Evolutionary conservation across 2,888 invertebrate species (phyloP).

Genomic region (Lissonota sp.): DNA sequence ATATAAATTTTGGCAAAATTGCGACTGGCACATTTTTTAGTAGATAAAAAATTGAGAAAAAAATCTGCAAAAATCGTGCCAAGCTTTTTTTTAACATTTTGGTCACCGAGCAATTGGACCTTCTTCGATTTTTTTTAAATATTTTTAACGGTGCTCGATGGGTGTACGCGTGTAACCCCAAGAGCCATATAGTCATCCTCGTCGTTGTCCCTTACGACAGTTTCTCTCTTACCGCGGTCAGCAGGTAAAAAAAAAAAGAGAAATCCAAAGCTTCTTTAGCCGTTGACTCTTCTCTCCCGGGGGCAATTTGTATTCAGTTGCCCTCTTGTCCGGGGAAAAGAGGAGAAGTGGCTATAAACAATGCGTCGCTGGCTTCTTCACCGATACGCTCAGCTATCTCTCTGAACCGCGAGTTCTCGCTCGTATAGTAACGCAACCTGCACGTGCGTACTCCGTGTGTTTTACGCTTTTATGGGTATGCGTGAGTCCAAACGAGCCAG

Average conservation of each 20-base stretch:
- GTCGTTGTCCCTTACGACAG: conserved; percentile 53
- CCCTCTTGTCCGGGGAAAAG: conserved; percentile 77
- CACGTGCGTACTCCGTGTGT: conserved; percentile 42
- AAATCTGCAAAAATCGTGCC: too few species aligned
- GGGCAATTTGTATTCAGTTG: conserved; percentile 81
- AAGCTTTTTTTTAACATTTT: neutral
- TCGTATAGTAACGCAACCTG: conserved; percentile 58
- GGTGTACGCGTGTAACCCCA: conserved; percentile 53
- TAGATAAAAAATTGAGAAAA: too few species aligned
- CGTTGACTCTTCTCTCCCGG: conserved; percentile 65
- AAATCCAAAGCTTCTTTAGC: conserved; percentile 53
- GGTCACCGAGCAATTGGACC: neutral
- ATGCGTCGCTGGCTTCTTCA: conserved; percentile 79
- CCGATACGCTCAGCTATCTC: conserved; percentile 79
- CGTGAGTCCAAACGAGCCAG: conserved; percentile 52
- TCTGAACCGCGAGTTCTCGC: conserved; percentile 57
- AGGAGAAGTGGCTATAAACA: conserved; percentile 83
- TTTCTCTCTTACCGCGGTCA: conserved; percentile 67
- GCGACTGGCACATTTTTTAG: too few species aligned
- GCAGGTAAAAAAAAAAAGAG: conserved; percentile 56
- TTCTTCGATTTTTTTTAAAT: conserved; percentile 30
- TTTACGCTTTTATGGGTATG: conserved; percentile 24
- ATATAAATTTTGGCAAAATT: too few species aligned
- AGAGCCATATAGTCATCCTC: conserved; percentile 25
- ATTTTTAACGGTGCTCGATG: conserved; percentile 33